phyloP scores from a whole-genome alignment of 35 echinoderm and acorn worm genomes.

The Ophioderma brevispina region DNA sequence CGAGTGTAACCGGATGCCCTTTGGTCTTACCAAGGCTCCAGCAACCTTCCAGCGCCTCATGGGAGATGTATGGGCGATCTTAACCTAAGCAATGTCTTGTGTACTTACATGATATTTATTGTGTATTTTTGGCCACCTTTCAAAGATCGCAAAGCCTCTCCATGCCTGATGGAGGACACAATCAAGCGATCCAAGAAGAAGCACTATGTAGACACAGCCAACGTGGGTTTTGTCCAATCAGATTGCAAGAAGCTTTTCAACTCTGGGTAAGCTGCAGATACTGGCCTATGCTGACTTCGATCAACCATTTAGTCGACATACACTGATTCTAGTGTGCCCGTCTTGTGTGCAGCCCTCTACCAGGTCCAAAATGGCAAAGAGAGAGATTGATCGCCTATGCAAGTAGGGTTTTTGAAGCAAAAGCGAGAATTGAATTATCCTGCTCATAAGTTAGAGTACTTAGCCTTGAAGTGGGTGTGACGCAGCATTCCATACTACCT shows the following conservation, averaged over 20 bases:
- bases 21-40: conserved; percentile 51
- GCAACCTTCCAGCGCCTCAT: conserved; percentile 52
- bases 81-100: conserved; percentile 42
- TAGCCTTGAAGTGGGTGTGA: conserved; percentile 25
- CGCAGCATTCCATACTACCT: conserved; percentile 25
- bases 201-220: neutral
- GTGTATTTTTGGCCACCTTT: conserved; percentile 54
- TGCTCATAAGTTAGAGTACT: conserved; percentile 23
- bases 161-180: neutral
- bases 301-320: conserved; percentile 41
- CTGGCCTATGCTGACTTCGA: conserved; percentile 42
- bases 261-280: conserved; percentile 29
- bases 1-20: conserved; percentile 52
- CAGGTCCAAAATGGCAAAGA: conserved; percentile 24
- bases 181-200: neutral
- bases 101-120: conserved; percentile 70
- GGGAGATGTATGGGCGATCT: conserved; percentile 53
- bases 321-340: conserved; percentile 51
- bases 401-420: conserved; percentile 43
- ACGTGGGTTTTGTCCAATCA: neutral
- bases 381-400: conserved; percentile 38
- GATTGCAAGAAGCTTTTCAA: conserved; percentile 31
- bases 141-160: conserved; percentile 29
- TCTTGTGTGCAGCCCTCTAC: conserved; percentile 45
- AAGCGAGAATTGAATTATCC: conserved; percentile 54